These are phyloP conservation scores for Sipha flava DNA, from an alignment of 1,140 invertebrate species.

Conservation along the genomic window DNA sequence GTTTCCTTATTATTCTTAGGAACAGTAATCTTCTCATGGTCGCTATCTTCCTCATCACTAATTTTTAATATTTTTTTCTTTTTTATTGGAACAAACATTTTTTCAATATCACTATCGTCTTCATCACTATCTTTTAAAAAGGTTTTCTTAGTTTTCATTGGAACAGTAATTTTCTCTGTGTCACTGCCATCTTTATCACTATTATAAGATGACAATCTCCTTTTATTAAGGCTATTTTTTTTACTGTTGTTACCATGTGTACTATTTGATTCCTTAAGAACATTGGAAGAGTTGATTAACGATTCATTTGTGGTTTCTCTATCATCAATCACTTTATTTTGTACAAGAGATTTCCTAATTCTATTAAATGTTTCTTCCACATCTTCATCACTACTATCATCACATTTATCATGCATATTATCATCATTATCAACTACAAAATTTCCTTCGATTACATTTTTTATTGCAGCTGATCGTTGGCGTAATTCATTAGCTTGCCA, in stretches of 20 bases:
- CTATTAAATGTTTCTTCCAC: neutral
- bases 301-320: neutral
- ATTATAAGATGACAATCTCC: neutral
- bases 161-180: neutral
- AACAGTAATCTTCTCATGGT: no score
- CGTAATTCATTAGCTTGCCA: constrained; percentile 35
- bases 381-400: constrained; percentile 23
- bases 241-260: neutral
- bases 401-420: neutral
- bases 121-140: neutral
- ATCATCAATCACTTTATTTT: neutral
- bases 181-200: neutral
- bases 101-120: no score
- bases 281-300: neutral
- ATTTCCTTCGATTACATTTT: neutral
- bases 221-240: neutral
- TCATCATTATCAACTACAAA: neutral
- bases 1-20: no score
- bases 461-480: neutral
- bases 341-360: neutral
- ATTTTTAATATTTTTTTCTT: no score
- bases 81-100: no score
- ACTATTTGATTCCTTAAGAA: neutral
- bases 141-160: neutral
- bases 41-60: no score